These are phyloP conservation scores for Platycheirus albimanus DNA, from an alignment of 2,888 invertebrate genomes.

Conservation along the genomic window DNA sequence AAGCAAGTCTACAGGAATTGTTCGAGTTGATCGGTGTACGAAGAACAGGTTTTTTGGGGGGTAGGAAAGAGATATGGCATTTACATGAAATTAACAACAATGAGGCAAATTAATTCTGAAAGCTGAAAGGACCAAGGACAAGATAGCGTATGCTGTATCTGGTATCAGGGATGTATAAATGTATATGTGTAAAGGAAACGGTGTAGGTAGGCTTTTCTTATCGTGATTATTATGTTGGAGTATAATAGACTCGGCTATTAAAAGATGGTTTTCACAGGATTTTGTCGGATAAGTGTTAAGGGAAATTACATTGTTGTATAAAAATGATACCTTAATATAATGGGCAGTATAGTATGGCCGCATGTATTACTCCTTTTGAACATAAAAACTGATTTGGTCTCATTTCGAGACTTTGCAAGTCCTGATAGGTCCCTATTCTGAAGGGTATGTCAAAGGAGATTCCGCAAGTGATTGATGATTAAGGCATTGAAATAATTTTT, in stretches of 20 bases:
- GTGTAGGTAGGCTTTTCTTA: constrained; percentile 50
- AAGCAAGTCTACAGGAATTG: constrained; percentile 54
- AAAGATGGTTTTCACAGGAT: constrained; percentile 31
- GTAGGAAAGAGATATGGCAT: constrained; percentile 40
- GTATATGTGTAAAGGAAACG: not conserved
- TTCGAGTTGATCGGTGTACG: constrained; percentile 28
- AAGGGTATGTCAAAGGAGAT: too few species aligned
- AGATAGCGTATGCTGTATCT: constrained; percentile 58
- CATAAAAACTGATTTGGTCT: not conserved
- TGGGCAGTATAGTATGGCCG: not conserved
- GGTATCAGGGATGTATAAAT: too few species aligned
- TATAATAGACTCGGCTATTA: constrained; percentile 51
- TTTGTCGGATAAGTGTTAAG: constrained; percentile 17
- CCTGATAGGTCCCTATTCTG: too few species aligned
- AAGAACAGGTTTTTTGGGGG: not conserved
- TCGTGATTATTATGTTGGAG: constrained; percentile 56
- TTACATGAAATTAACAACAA: constrained; percentile 68
- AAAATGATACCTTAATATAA: constrained; percentile 31
- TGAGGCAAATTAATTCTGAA: constrained; percentile 63
- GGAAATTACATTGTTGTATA: constrained; percentile 17
- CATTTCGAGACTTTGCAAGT: too few species aligned
- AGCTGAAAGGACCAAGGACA: constrained; percentile 44
- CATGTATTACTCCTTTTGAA: not conserved
- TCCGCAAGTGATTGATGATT: too few species aligned
- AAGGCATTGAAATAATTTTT: too few species aligned